Evolutionary conservation across 2,113 vertebrate species (phyloP).

Genomic region (Malaclemys terrapin): DNA sequence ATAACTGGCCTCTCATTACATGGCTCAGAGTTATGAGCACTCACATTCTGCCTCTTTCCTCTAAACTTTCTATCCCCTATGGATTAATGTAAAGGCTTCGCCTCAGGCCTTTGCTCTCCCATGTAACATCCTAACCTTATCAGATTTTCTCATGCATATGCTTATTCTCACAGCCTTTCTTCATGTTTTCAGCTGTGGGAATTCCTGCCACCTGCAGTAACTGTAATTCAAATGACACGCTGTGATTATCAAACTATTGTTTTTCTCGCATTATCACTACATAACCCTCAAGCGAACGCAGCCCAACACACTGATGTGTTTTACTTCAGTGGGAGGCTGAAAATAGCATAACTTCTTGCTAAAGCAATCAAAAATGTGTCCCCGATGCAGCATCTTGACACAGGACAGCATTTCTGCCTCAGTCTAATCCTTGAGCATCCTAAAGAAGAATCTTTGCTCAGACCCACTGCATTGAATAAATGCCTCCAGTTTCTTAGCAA

Average conservation of each 20-base stretch:
- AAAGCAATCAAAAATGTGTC: neutral
- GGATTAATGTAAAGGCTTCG: neutral
- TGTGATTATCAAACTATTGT: neutral
- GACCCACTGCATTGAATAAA: neutral
- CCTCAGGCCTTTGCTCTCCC: neutral
- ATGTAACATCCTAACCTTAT: neutral
- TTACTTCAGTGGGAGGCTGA: neutral
- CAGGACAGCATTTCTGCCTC: neutral
- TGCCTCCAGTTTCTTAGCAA: rapidly evolving
- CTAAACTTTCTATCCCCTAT: neutral
- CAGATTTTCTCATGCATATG: neutral
- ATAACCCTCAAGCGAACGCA: neutral
- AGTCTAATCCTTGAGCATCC: neutral
- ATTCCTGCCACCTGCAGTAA: neutral
- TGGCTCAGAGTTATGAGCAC: neutral
- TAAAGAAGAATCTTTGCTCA: neutral
- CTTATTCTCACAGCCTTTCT: neutral
- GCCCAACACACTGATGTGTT: neutral
- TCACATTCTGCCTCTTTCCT: neutral
- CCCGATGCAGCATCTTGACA: neutral
- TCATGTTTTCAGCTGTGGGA: neutral
- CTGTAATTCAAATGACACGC: neutral
- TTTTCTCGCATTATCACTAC: neutral
- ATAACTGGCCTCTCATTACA: neutral
- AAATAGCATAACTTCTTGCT: neutral